Percentiles rank a stretch among this genome's conserved stretches.
Evolutionary conservation across 2,888 invertebrate species (phyloP).

Genomic region (Phasia obesa): DNA sequence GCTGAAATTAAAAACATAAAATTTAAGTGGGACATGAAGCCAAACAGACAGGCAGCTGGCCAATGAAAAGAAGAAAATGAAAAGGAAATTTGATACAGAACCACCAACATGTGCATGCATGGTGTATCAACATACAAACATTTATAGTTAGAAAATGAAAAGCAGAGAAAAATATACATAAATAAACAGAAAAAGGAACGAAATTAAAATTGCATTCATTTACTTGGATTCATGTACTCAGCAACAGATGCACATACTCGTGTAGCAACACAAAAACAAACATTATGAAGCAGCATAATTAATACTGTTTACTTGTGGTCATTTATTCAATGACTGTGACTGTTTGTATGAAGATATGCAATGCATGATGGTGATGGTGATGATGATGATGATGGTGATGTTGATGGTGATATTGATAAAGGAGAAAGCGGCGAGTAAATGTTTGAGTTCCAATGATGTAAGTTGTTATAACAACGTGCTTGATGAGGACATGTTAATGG

Average conservation of each 20-base stretch:
- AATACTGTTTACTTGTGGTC: conserved; percentile 70
- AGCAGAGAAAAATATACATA: conserved; percentile 37
- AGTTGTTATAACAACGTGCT: conserved; percentile 53
- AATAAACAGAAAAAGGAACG: conserved; percentile 65
- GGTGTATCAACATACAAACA: no score
- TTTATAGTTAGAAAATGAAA: conserved; percentile 25
- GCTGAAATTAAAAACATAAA: conserved; percentile 83
- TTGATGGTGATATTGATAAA: neutral
- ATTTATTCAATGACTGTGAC: conserved; percentile 60
- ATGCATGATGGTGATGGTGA: conserved; percentile 28
- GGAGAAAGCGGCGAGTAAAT: neutral
- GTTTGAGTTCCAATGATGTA: conserved; percentile 2
- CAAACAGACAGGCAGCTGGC: conserved; percentile 7
- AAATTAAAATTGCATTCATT: conserved; percentile 68
- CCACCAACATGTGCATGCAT: no score
- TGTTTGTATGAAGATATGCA: conserved; percentile 13
- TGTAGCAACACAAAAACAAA: neutral
- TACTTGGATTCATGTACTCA: conserved; percentile 54
- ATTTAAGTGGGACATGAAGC: neutral
- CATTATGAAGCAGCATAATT: conserved; percentile 67
- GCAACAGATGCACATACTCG: neutral
- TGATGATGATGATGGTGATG: neutral
- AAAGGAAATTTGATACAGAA: no score
- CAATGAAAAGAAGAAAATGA: conserved; percentile 18
- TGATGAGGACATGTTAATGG: conserved; percentile 50